phyloP scores from a whole-genome alignment of 2,888 invertebrate species.

The Hyposoter dolosus region DNA sequence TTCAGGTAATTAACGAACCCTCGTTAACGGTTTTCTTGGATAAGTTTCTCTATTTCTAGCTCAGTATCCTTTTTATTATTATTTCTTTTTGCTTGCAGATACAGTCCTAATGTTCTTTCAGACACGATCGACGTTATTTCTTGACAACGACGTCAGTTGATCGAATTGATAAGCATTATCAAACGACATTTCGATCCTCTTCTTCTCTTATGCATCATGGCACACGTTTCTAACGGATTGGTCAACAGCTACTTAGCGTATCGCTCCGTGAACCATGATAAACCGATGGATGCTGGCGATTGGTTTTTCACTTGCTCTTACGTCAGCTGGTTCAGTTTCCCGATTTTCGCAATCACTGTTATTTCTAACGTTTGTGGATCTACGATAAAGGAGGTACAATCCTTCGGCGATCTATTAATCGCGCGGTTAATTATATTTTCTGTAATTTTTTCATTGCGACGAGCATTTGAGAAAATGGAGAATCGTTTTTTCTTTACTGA shows the following conservation, averaged over 20 bases:
- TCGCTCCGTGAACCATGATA: not conserved
- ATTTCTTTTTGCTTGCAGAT: constrained; percentile 1
- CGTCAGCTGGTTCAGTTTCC: not conserved
- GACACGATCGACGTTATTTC: constrained; percentile 23
- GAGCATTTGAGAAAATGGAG: not conserved
- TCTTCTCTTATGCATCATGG: constrained; percentile 13
- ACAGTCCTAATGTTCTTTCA: not conserved
- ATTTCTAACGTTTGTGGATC: constrained; percentile 47
- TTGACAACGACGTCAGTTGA: constrained; percentile 35
- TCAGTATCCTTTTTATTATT: not conserved
- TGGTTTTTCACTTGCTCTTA: not conserved
- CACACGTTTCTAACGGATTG: not conserved
- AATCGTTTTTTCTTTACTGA: not conserved
- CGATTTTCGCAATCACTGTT: not conserved
- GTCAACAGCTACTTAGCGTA: not conserved
- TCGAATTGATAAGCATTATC: constrained; percentile 10
- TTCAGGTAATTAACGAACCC: constrained; percentile 13
- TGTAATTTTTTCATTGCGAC: not conserved
- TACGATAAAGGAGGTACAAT: constrained; percentile 44
- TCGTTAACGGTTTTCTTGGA: not conserved
- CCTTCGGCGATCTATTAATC: not conserved
- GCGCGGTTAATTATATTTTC: not conserved
- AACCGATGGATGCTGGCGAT: not conserved
- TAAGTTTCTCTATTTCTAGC: not conserved
- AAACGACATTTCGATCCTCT: constrained; percentile 28